phyloP scores from a whole-genome alignment of 2,113 vertebrate species.

The Odobenus rosmarus region DNA sequence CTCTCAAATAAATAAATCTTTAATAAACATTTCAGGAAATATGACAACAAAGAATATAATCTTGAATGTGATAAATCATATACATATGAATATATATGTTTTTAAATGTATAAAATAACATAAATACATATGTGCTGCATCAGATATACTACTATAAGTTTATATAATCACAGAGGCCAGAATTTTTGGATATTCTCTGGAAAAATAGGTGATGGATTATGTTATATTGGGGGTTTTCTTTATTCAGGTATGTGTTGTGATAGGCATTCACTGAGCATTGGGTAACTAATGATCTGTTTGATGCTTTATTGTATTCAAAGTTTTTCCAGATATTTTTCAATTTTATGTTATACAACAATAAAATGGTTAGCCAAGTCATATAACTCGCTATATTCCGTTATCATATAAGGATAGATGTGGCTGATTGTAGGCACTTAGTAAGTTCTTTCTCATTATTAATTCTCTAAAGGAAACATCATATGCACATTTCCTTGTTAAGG shows the following conservation, averaged over 20 bases:
- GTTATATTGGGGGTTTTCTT: not conserved
- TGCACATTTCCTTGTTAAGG: not conserved
- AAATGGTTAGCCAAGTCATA: not conserved
- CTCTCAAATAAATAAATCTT: not conserved
- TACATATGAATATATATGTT: not conserved
- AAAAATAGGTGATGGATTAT: not conserved
- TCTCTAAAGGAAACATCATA: not conserved
- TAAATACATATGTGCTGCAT: not conserved
- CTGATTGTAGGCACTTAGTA: not conserved
- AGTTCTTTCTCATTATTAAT: constrained; percentile 10
- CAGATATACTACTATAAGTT: not conserved
- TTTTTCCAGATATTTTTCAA: not conserved
- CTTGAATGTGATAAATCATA: not conserved
- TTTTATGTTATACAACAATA: not conserved
- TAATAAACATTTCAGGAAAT: constrained; percentile 15
- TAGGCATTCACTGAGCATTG: not conserved
- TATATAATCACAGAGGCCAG: not conserved
- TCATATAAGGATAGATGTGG: not conserved
- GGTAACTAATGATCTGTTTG: not conserved
- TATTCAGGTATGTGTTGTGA: not conserved
- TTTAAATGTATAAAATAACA: not conserved
- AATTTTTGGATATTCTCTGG: not conserved
- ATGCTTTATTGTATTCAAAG: not conserved
- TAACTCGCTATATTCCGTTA: not conserved
- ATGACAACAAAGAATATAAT: not conserved